Conservation (phyloP, 2,888 invertebrate genomes). For the Plagodis dolabraria region DNA sequence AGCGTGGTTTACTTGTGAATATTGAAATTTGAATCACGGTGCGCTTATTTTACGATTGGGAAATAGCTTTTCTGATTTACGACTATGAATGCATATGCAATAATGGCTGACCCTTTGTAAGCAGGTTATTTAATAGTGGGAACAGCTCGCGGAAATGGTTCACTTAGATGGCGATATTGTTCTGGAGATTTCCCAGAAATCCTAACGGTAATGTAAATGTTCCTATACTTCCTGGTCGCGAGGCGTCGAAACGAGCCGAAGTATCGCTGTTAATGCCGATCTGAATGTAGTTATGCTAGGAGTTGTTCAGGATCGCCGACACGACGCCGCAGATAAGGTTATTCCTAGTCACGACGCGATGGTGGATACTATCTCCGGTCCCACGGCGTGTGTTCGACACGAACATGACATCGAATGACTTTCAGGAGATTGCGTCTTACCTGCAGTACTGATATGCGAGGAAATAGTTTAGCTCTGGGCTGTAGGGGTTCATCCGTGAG, state of each 20-base stretch:
- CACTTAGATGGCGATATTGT: slow-evolving; percentile 62
- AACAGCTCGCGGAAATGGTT: slow-evolving; percentile 57
- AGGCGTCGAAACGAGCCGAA: slow-evolving; percentile 54
- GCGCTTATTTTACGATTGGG: slow-evolving; percentile 24
- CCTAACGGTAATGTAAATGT: slow-evolving; percentile 78
- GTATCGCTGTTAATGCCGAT: slow-evolving; percentile 66
- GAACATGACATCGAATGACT: slow-evolving; percentile 40
- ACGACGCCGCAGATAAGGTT: slow-evolving; percentile 72
- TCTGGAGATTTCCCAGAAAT: slow-evolving; percentile 66
- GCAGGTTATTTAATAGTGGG: slow-evolving; percentile 43
- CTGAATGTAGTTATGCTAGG: slow-evolving; percentile 59
- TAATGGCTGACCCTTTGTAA: slow-evolving; percentile 39
- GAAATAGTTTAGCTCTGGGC: slow-evolving; percentile 94
- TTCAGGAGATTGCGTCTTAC: slow-evolving; percentile 53
- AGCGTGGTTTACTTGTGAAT: slow-evolving; percentile 9
- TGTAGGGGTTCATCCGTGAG: slow-evolving; percentile 94
- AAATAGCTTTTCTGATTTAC: slow-evolving; percentile 24
- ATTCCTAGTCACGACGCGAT: slow-evolving; percentile 70
- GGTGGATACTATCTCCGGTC: slow-evolving; percentile 57
- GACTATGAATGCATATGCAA: slow-evolving; percentile 19
- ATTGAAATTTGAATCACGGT: slow-evolving; percentile 23
- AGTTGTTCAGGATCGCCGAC: slow-evolving; percentile 61
- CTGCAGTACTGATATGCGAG: slow-evolving; percentile 94
- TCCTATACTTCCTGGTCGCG: slow-evolving; percentile 69
- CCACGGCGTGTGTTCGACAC: slow-evolving; percentile 29